Base-by-base conservation (phyloP, 2,113 vertebrate species). In the Lepidothrix coronata region DNA sequence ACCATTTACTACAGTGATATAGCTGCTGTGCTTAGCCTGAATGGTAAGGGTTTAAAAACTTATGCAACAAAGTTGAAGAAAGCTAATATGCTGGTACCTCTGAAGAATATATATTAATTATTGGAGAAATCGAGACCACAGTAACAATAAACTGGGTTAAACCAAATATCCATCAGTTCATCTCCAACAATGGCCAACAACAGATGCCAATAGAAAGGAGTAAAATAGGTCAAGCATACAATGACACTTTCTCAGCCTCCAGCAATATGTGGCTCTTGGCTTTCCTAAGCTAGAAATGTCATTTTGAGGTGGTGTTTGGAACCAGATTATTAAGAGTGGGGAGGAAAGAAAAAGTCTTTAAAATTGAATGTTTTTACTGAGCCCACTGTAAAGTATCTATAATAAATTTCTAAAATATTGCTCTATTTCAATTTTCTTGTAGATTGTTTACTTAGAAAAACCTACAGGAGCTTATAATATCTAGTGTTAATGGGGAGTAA, bases 371-470 rank as follows among this genome's bases (percentile, higher is more conserved):
- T 51, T 95, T 93, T 8, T 73, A 52, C 43, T 76, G 44, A 52
- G 12, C n/a, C 73, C n/a, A 87, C 35, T 49, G 8, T 89, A 96
- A 97, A 96, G 58, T 41, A 81, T 43, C 74, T 58, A 35, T 82
- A 96, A 80, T 90, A 90, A 68, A 97, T 92, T 95, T 96, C 51
- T 83, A 93, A 93, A 65, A 95, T 79, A 85, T 11, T 75, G 52
- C 31, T 86, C 31, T 63, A 96, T 95, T 93, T 97, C 65, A 75
- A 28, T 89, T 95, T 97, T 96, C 76, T 85, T 89, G 66, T 70
- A 82, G 70, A 86, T 83, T 92, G 37, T 94, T 95, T 94, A 88
- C 46, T 91, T 46, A 30, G 31, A 90, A 83, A 61, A 58, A 83
- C 20, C 68, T 75, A 59, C 67, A 93, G 71, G 11, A 94, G 9